Evolutionary conservation across 2,888 invertebrate species (phyloP).

Genomic region (Molorchus minor): DNA sequence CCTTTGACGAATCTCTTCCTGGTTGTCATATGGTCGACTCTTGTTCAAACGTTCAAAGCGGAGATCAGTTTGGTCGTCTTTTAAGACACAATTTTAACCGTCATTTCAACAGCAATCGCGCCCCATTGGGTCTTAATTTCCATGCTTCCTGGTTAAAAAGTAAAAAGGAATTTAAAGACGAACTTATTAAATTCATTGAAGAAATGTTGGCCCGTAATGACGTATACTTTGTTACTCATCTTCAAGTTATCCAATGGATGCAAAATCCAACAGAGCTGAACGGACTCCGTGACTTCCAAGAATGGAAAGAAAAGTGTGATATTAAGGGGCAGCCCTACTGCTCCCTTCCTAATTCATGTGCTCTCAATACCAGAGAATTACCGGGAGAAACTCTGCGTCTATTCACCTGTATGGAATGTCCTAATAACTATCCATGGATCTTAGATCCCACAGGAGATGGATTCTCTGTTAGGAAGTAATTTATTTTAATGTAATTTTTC

Average conservation of each 20-base stretch:
- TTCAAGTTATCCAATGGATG: slow-evolving; percentile 94
- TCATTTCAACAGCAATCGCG: slow-evolving; percentile 91
- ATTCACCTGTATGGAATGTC: slow-evolving; percentile 96
- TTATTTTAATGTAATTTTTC: slow-evolving; percentile 51
- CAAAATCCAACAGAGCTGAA: slow-evolving; percentile 91
- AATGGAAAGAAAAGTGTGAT: slow-evolving; percentile 96
- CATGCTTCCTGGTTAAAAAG: slow-evolving; percentile 95
- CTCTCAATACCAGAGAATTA: slow-evolving; percentile 86
- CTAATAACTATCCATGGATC: slow-evolving; percentile 95
- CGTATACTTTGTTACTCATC: slow-evolving; percentile 92
- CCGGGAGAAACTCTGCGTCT: slow-evolving; percentile 92
- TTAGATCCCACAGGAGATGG: slow-evolving; percentile 95
- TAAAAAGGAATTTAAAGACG: slow-evolving; percentile 91
- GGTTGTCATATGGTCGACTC: slow-evolving; percentile 96
- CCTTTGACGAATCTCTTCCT: slow-evolving; percentile 91
- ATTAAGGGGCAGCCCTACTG: slow-evolving; percentile 94
- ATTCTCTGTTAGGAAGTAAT: slow-evolving; percentile 83
- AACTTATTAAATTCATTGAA: slow-evolving; percentile 91
- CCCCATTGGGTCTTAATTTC: slow-evolving; percentile 92
- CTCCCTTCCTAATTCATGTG: slow-evolving; percentile 90
- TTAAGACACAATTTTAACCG: slow-evolving; percentile 94
- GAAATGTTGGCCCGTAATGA: slow-evolving; percentile 90
- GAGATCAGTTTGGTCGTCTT: slow-evolving; percentile 89
- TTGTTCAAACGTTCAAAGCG: slow-evolving; percentile 90
- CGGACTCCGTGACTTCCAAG: slow-evolving; percentile 87